Evolutionary conservation across 2,797 vertebrate species (phyloP), one percentile per base, ranked within the genome.

Genomic region (Dendrocincla fuliginosa): DNA sequence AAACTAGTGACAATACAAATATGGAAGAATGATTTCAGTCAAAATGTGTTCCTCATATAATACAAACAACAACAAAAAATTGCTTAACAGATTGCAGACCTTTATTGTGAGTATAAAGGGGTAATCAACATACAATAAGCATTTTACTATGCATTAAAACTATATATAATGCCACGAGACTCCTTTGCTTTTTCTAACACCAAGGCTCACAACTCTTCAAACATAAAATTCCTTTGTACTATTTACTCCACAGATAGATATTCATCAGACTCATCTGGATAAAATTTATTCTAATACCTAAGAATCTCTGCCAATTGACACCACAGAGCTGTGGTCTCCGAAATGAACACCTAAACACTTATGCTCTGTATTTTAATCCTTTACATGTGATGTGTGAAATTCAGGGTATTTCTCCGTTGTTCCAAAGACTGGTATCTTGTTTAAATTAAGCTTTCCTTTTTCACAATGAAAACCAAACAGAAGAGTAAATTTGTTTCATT

Each of bases 21-120:
- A 95, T 52, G 74, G 30, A 87, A 96, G 69, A 95, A 87, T 91
- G 39, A 96, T 94, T 96, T 95, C 75, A 91, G 55, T 95, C 74
- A 78, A 96, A 96, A 96, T 92, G 81, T 46, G 70, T 73, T 93
- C 44, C 55, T 91, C 94, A 53, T 74, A 41, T 50, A 91, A 96
- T 76, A 84, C 78, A 96, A 97, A 96, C 18, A 84, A 44, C 52
- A 90, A 90, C 89, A 95, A 91, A 96, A 96, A 85, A 64, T 69
- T 84, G 94, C 91, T 95, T 93, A 97, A 95, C 90, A 98, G 97
- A 96, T 96, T 97, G 96, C 87, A 98, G 95, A 93, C 87, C 97
- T 96, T 97, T 97, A 95, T 93, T 96, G 95, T 96, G 95, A 97
- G 59, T 90, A 96, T 87, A 93, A 93, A 97, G 88, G 84, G 46